Base-by-base conservation (phyloP, 2,888 invertebrate species). In the Phyllotreta cruciferae region DNA sequence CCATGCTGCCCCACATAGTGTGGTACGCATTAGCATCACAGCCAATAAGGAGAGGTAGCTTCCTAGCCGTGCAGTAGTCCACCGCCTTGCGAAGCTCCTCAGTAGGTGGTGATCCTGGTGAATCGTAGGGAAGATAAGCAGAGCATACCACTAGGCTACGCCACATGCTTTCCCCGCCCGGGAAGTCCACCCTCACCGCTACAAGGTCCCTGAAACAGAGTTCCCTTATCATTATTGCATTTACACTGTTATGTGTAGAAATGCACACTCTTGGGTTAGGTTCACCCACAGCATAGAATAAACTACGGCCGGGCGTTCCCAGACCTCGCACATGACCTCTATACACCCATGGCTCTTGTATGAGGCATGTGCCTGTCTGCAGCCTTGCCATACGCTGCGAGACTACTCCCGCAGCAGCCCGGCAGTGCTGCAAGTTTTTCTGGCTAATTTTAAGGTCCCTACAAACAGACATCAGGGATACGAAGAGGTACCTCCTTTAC, bases 121-220 rank as follows among this genome's bases (percentile, higher is more conserved):
- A 44, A 10, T 44, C 44, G 14, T 44, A 44, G 11, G 44, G 9
- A 7, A 44, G 11, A n/a, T 44, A 44, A 44, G n/a, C 44, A 44
- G 24, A 24, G 24, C 24, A 24, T 24, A 24, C 24, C 2, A 24
- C 24, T 4, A 24, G 4, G 24, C 2, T 24, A 24, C 24, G 24
- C 4, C 24, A 3, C 24, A 4, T 24, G 24, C 24, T 24, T 3
- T 24, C 4, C 24, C 4, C 24, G 4, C 4, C 24, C 24, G 24
- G 24, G 1, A 24, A 42, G 8, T 44, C 44, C 44, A 44, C 44
- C 10, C 11, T 44, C 60, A 57, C 54, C 62, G 62, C 11, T 56
- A 44, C 10, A 14, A 44, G 8, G 5, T 44, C 44, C 10, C 44
- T 44, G 44, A 44, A 44, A 44, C 44, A 44, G 10, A 44, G 44